Evolutionary conservation across 2,888 invertebrate species (phyloP), one percentile per base, ranked within the genome.

Genomic region (Sesia apiformis): DNA sequence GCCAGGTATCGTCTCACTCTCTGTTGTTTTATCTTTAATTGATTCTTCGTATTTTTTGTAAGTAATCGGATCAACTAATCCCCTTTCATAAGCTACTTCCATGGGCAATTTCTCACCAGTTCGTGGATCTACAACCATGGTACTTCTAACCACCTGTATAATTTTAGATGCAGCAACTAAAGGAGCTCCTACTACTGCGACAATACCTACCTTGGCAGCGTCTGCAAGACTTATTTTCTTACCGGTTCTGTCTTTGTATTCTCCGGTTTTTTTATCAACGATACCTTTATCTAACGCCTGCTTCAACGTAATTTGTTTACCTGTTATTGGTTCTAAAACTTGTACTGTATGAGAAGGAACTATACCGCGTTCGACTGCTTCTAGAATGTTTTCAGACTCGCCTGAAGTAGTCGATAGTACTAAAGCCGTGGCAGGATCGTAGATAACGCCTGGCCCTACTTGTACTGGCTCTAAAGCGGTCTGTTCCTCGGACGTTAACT

Each of bases 61-160:
- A 5, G 91, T 91, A 57, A 88, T 70, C 55, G 84, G 70, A 68
- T 91, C 94, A 56, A 97, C 93, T 57, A 94, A 78, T 4, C 96
- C 96, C 58, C 93, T 90, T 72, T 94, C 92, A 62, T 95, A 92
- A 3, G 97, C 97, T 53, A 95, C 93, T 78, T 95, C 94, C 64
- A 96, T 91, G 1, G 95, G 94, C 62, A 96, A 90, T 70, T 93
- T 93, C 72, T 95, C 93, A 3, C 95, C 96, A 1, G 96, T 94
- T 64, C 91, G 92, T 0, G 97, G 96, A 79, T 97, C 96, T 55
- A 92, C 86, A 7, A 94, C 92, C 88, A 94, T 93, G 3, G 91
- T 89, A 60, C 71, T 89, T 62, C 88, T 91, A 4, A 94, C 91
- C 0, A 93, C 91, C 74, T 94, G 93, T 55, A 94, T 90, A 0